Conservation (phyloP, 2,797 vertebrate genomes). For the Huso huso region DNA sequence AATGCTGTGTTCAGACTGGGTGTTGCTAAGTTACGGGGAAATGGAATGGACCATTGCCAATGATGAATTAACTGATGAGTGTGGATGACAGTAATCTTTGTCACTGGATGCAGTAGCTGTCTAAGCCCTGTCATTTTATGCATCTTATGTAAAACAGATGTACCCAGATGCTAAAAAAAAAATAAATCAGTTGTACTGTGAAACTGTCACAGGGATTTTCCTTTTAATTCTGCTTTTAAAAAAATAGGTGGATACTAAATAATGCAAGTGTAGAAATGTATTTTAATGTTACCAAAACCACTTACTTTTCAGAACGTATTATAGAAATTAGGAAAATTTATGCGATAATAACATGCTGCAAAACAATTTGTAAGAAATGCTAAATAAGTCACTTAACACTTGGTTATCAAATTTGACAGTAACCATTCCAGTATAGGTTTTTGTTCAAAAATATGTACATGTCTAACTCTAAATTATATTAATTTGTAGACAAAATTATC, state of each 20-base stretch:
- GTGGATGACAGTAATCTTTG: constrained; percentile 83
- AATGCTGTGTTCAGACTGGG: constrained; percentile 69
- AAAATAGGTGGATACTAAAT: constrained; percentile 61
- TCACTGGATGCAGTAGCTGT: constrained; percentile 95
- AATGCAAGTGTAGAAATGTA: constrained; percentile 61
- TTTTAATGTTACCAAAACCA: constrained; percentile 37
- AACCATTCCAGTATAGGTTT: too few relatives aligned
- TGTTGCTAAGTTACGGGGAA: constrained; percentile 95
- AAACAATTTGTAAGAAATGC: too few relatives aligned
- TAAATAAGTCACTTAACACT: too few relatives aligned
- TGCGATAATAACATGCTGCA: too few relatives aligned
- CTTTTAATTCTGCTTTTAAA: constrained; percentile 71
- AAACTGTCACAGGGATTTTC: constrained; percentile 72
- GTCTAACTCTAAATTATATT: too few relatives aligned
- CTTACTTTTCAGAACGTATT: too few relatives aligned
- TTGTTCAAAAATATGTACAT: too few relatives aligned
- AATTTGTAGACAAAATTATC: too few relatives aligned
- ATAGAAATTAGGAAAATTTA: too few relatives aligned
- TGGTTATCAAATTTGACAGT: too few relatives aligned
- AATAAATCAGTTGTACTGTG: constrained; percentile 53
- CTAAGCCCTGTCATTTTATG: constrained; percentile 96
- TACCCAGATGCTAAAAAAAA: constrained; percentile 66
- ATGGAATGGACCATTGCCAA: constrained; percentile 84
- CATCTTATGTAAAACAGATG: constrained; percentile 95
- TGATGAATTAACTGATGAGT: constrained; percentile 98